Conservation (phyloP, 37 sponge, comb jelly and placozoan species). For the Theonella swinhoei region DNA sequence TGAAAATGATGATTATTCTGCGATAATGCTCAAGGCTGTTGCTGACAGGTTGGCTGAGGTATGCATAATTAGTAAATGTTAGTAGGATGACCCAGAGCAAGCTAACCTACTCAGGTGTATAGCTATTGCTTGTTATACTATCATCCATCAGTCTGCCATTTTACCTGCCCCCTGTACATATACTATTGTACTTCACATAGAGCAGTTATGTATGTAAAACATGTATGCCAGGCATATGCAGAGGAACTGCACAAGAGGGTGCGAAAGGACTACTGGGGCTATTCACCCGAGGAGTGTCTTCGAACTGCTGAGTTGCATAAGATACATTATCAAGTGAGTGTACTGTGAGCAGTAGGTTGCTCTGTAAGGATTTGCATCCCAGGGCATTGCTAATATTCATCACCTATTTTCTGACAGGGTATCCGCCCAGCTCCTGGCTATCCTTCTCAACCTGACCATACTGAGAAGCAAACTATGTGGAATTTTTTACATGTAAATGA, state of each 20-base stretch:
- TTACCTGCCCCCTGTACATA: too few species aligned
- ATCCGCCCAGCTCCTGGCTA: conserved; percentile 98
- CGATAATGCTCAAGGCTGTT: conserved; percentile 93
- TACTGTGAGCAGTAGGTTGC: background rate
- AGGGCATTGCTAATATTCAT: background rate
- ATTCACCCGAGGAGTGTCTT: conserved; percentile 72
- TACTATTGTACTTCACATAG: too few species aligned
- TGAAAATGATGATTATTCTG: conserved; percentile 89
- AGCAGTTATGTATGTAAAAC: too few species aligned
- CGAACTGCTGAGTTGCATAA: conserved; percentile 72
- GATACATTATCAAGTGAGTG: conserved; percentile 83
- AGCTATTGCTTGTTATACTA: too few species aligned
- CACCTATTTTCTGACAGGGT: conserved; percentile 55
- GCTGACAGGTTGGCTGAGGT: conserved; percentile 96
- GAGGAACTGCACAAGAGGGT: conserved; percentile 91
- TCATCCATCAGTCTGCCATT: too few species aligned
- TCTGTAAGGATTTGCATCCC: background rate
- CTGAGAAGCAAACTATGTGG: conserved; percentile 93
- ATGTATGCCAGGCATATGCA: conserved; percentile 97
- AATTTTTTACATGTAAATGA: conserved; percentile 71
- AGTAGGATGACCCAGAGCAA: background rate
- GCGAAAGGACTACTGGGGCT: conserved; percentile 91
- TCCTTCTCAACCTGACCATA: conserved; percentile 96
- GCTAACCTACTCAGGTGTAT: background rate
- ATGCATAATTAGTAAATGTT: background rate